phyloP scores from a whole-genome alignment of 2,113 vertebrate genomes.

The Pseudolaguvia tuberculata region DNA sequence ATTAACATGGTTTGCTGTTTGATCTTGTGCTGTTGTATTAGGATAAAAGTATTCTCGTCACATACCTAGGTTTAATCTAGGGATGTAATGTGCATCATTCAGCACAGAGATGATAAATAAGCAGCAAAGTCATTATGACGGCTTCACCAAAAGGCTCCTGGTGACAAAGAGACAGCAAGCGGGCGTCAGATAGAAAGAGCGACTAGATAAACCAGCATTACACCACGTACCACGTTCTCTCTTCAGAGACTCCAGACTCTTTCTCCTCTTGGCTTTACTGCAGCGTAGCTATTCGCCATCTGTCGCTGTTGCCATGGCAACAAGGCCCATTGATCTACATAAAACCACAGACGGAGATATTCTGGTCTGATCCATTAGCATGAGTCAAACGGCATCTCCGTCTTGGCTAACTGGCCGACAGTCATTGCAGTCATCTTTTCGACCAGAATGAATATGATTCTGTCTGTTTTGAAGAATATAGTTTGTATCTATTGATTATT shows the following conservation, averaged over 20 bases:
- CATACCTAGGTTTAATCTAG: constrained; percentile 1
- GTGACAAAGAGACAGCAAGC: constrained; percentile 38
- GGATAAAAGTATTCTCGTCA: background rate
- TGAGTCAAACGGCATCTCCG: constrained; percentile 51
- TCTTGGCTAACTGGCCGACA: constrained; percentile 41
- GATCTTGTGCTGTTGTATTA: background rate
- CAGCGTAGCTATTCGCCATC: constrained; percentile 53
- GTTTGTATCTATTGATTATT: constrained; percentile 2
- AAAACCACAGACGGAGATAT: constrained; percentile 51
- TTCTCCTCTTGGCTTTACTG: constrained; percentile 47
- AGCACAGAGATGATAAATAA: constrained; percentile 11
- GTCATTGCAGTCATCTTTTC: constrained; percentile 35
- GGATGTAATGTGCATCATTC: constrained; percentile 10
- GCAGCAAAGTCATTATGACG: constrained; percentile 6
- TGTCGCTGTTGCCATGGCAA: constrained; percentile 58
- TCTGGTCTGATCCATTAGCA: constrained; percentile 51
- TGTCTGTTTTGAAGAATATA: constrained; percentile 21
- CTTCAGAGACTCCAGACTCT: constrained; percentile 48
- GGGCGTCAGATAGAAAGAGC: constrained; percentile 38
- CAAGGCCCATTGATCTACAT: constrained; percentile 57
- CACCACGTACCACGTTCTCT: constrained; percentile 47
- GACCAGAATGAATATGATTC: constrained; percentile 24
- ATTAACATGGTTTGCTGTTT: background rate
- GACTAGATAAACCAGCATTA: constrained; percentile 32
- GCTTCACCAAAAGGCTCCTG: constrained; percentile 17